Percentiles rank a stretch among this genome's conserved stretches.
Evolutionary conservation across 2,888 invertebrate genomes (phyloP).

Genomic region (Nymphalis urticae): DNA sequence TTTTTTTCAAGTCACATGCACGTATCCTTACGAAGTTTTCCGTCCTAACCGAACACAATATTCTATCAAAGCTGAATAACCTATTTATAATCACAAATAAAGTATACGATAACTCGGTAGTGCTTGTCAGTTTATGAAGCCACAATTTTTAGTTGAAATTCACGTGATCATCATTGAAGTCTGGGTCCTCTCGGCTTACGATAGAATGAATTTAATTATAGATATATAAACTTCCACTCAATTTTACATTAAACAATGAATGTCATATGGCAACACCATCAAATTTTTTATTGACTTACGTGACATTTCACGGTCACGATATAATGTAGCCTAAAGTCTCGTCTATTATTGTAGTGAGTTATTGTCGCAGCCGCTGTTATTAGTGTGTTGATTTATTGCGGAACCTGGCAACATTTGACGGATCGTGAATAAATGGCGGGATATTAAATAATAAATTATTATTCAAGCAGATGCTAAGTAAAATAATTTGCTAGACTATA

Average conservation of each 20-base stretch:
- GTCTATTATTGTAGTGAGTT: slow-evolving; percentile 34
- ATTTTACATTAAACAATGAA: background rate
- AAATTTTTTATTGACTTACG: slow-evolving; percentile 23
- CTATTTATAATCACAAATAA: no score
- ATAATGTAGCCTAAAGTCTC: slow-evolving; percentile 12
- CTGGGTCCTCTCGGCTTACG: no score
- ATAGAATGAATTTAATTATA: background rate
- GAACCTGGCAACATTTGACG: slow-evolving; percentile 39
- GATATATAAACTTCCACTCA: background rate
- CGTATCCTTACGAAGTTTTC: no score
- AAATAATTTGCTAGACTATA: slow-evolving; percentile 2
- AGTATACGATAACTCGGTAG: no score
- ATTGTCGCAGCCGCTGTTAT: slow-evolving; percentile 36
- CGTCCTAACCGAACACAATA: no score
- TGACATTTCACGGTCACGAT: slow-evolving; percentile 41
- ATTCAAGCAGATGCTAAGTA: background rate
- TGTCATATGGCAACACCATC: slow-evolving; percentile 6
- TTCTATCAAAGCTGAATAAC: no score
- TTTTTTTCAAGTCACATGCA: no score
- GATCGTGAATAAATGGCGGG: slow-evolving; percentile 23
- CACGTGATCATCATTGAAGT: no score
- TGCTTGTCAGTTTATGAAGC: no score
- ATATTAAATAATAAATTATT: slow-evolving; percentile 19
- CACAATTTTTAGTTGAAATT: no score
- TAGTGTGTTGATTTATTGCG: slow-evolving; percentile 40